phyloP scores from a whole-genome alignment of 2,797 vertebrate species.

The Zalophus californianus region DNA sequence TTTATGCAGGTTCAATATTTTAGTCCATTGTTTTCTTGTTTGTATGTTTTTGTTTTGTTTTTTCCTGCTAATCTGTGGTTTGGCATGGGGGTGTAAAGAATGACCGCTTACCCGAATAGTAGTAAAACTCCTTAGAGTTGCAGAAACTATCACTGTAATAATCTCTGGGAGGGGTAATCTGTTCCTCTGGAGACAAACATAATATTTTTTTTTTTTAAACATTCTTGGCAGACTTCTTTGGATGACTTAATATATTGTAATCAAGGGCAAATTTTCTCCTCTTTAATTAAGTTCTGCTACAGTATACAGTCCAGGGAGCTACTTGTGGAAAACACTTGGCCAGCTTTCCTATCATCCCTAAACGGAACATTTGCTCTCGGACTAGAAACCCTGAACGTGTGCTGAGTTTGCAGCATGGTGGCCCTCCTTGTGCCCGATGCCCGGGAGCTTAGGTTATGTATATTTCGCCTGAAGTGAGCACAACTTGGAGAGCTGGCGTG shows the following conservation, averaged over 20 bases:
- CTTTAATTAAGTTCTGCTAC: constrained; percentile 79
- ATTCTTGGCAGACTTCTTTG: constrained; percentile 80
- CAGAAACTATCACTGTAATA: constrained; percentile 69
- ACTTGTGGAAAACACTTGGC: constrained; percentile 69
- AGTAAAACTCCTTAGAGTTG: constrained; percentile 53
- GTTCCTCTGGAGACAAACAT: constrained; percentile 84
- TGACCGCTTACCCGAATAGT: constrained; percentile 66
- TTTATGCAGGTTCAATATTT: background rate
- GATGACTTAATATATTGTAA: constrained; percentile 82
- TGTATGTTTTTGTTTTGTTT: background rate
- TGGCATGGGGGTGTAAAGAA: background rate
- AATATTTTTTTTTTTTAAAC: constrained; percentile 79
- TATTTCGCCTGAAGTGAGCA: constrained; percentile 85
- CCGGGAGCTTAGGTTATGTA: constrained; percentile 80
- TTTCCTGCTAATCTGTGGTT: constrained; percentile 10
- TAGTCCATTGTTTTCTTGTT: background rate
- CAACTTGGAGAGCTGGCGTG: constrained; percentile 83
- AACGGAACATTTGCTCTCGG: background rate
- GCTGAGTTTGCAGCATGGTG: background rate
- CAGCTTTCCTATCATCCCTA: constrained; percentile 64
- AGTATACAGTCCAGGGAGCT: constrained; percentile 77
- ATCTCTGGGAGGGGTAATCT: constrained; percentile 79
- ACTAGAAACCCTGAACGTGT: rapidly evolving
- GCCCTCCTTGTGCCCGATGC: constrained; percentile 71
- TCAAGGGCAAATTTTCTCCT: constrained; percentile 78